Conservation (phyloP, 2,888 invertebrate species). For the Xanthia togata region DNA sequence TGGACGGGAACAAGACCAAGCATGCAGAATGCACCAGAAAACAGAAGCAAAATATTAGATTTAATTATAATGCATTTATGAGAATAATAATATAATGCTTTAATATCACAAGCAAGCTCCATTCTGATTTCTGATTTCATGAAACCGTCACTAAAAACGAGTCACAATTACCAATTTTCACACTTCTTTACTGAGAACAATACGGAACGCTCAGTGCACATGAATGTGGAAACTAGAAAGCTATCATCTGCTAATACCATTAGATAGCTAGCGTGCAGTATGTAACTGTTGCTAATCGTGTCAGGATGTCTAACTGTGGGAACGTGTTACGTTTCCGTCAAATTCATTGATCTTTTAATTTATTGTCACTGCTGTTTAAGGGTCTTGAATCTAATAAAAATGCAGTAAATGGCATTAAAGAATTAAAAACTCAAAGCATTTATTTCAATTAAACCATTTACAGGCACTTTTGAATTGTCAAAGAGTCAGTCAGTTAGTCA, state of each 20-base stretch:
- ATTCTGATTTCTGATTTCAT: slow-evolving; percentile 23
- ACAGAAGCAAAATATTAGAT: too few relatives aligned
- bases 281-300: slow-evolving; percentile 53
- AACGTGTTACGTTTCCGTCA: slow-evolving; percentile 35
- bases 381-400: not conserved
- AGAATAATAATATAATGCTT: not conserved
- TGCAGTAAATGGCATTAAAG: not conserved
- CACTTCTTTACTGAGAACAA: slow-evolving; percentile 52
- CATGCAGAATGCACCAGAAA: too few relatives aligned
- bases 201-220: slow-evolving; percentile 58
- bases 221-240: slow-evolving; percentile 63
- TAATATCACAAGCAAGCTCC: not conserved
- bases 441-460: too few relatives aligned
- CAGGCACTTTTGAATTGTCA: too few relatives aligned
- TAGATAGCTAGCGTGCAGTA: slow-evolving; percentile 49
- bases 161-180: slow-evolving; percentile 48
- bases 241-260: slow-evolving; percentile 47
- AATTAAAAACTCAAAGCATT: too few relatives aligned
- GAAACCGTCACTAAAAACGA: slow-evolving; percentile 21
- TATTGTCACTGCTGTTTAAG: too few relatives aligned
- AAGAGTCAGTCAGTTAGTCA: too few relatives aligned
- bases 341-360: slow-evolving; percentile 3
- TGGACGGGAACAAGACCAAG: not conserved
- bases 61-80: not conserved
- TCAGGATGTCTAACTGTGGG: slow-evolving; percentile 51